Base-by-base conservation (phyloP, 2,888 invertebrate genomes). In the Coelogynopora nodosa region DNA sequence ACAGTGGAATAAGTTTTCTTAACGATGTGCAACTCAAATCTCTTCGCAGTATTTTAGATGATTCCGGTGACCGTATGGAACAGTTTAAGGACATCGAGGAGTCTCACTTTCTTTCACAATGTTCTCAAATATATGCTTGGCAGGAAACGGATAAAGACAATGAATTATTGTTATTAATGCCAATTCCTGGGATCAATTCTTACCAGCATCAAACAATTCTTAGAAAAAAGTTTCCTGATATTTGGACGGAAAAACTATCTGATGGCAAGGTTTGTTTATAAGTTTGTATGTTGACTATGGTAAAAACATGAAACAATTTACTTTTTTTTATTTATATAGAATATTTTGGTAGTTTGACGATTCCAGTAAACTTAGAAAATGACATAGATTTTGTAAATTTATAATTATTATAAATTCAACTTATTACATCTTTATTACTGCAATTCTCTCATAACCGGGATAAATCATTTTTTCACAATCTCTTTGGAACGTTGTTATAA, bases 1-100 rank as follows among this genome's bases (percentile, higher is more conserved):
- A 86, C 31, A 28, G 30, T 13, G 86, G 86, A 0, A 67, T 86
- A 0, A 49, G 86, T 10, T 86, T 86, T 29, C 26, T 86, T n/a
- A 86, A 86, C 30, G 67, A 28, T 29, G 30, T 74, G 1, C 27
- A 67, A 82, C 26, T 85, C 13, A 49, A 26, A 23, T 23, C 49
- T 27, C 23, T 85, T 5, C n/a, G 30, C 18, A 67, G 18, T 0
- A 67, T 67, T 67, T 80, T 85, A n/a, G 74, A 49, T 13, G 49
- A 49, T 18, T 49, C 49, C 18, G 5, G 10, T 49, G 49, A 49
- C 18, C 49, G 49, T 13, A 18, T 49, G 5, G 49, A 49, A 49
- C 18, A 49, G 5, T 49, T 49, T 49, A 49, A 49, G 18, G 49
- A 49, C 5, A 49, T 49, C 5, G 49, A 49, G 49, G 49, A 49